These are phyloP conservation scores for Ianthella basta DNA, from an alignment of 37 sponge, comb jelly and placozoan genomes.

Conservation along the genomic window DNA sequence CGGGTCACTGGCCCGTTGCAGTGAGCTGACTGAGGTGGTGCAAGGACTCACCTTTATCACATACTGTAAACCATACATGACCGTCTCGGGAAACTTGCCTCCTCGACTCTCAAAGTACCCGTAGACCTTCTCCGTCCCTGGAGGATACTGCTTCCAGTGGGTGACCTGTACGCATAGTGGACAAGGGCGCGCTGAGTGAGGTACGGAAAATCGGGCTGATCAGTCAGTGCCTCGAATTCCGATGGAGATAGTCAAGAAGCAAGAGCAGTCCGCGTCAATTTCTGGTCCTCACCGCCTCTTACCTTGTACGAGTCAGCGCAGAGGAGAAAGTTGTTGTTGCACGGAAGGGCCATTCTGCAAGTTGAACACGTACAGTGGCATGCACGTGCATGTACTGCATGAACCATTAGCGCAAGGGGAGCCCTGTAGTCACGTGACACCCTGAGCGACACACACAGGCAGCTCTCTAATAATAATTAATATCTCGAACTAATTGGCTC, in stretches of 20 bases:
- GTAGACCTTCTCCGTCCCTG: slow-evolving; percentile 74
- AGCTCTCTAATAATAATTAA: no score
- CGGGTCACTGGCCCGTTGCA: no score
- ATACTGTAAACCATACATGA: slow-evolving; percentile 93
- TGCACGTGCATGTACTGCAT: no score
- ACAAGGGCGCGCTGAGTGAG: no score
- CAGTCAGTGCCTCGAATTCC: no score
- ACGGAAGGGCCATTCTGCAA: slow-evolving; percentile 24
- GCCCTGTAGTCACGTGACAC: no score
- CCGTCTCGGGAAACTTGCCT: slow-evolving; percentile 73
- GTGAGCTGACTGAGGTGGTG: no score
- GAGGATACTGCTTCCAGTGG: slow-evolving; percentile 88
- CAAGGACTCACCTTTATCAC: slow-evolving; percentile 74
- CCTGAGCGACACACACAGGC: no score
- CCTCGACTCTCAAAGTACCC: slow-evolving; percentile 95
- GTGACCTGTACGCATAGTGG: slow-evolving; percentile 54
- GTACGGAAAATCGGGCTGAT: background rate
- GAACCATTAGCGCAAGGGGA: no score
- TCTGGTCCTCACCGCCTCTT: background rate
- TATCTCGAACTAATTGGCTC: no score
- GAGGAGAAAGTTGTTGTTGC: slow-evolving; percentile 74
- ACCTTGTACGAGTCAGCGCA: slow-evolving; percentile 90
- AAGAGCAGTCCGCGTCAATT: background rate
- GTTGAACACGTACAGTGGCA: no score
- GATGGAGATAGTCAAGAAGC: no score